These are phyloP conservation scores for Lepus americanus DNA, from an alignment of 2,113 vertebrate species.

Conservation along the genomic window DNA sequence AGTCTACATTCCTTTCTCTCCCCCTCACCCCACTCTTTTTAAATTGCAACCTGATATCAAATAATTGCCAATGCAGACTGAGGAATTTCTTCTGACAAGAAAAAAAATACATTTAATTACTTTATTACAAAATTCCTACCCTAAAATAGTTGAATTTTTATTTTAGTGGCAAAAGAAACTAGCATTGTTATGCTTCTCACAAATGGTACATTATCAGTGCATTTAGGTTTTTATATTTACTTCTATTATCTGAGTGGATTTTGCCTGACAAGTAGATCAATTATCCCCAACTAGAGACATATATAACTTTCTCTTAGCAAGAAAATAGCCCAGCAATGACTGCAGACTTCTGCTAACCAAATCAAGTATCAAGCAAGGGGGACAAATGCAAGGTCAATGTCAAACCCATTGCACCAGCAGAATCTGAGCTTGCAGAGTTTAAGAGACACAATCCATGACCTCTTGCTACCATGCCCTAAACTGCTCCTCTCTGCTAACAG, in stretches of 20 bases:
- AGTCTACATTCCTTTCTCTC: not conserved
- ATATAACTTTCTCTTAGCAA: conserved; percentile 33
- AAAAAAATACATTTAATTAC: not conserved
- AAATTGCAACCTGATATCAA: not conserved
- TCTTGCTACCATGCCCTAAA: not conserved
- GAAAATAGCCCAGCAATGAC: conserved; percentile 1
- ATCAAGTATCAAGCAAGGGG: not conserved
- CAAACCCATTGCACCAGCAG: not conserved
- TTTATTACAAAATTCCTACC: not conserved
- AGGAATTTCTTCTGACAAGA: not conserved
- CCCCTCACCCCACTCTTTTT: not conserved
- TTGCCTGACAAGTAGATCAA: not conserved
- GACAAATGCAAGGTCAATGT: not conserved
- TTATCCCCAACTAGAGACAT: conserved; percentile 15
- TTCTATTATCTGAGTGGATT: not conserved
- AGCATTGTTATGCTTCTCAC: not conserved
- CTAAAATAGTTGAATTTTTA: not conserved
- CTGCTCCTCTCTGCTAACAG: not conserved
- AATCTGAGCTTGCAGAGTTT: not conserved
- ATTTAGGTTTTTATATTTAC: not conserved
- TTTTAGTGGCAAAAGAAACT: not conserved
- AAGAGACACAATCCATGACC: not conserved
- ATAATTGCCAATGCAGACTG: not conserved
- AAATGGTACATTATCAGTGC: too few relatives aligned
- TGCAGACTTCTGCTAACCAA: conserved; percentile 7